phyloP scores from a whole-genome alignment of 1,140 invertebrate genomes.

The Microvelia longipes region DNA sequence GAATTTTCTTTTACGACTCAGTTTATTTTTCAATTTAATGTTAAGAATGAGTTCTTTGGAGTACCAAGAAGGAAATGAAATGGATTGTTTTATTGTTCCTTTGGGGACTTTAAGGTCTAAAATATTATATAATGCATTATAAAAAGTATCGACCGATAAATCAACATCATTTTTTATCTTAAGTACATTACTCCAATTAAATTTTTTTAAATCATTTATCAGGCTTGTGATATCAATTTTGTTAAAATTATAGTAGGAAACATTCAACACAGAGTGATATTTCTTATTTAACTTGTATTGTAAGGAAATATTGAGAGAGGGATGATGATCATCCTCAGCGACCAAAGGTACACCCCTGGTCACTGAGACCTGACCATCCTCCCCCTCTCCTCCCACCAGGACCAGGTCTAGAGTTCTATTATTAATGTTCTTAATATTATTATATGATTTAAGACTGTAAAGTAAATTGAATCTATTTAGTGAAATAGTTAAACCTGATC shows the following conservation, averaged over 20 bases:
- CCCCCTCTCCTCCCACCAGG: neutral
- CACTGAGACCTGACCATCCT: neutral
- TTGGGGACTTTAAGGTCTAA: neutral
- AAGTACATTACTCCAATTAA: neutral
- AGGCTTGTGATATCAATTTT: neutral
- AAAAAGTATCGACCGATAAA: neutral
- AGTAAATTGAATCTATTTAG: neutral
- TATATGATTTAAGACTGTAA: neutral
- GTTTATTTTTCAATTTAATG: neutral
- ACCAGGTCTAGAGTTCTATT: neutral
- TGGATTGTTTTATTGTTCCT: neutral
- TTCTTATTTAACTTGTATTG: neutral
- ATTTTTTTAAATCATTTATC: neutral
- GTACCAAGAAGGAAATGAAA: neutral
- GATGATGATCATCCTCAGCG: neutral
- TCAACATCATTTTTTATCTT: neutral
- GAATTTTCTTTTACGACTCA: neutral
- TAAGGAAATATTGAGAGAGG: neutral
- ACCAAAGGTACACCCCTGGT: neutral
- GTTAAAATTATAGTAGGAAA: neutral
- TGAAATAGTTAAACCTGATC: neutral
- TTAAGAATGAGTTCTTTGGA: neutral
- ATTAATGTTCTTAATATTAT: neutral
- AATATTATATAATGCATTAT: neutral
- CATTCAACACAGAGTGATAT: neutral